Evolutionary conservation across 1,140 invertebrate genomes (phyloP).

Genomic region (Bombyx mori): DNA sequence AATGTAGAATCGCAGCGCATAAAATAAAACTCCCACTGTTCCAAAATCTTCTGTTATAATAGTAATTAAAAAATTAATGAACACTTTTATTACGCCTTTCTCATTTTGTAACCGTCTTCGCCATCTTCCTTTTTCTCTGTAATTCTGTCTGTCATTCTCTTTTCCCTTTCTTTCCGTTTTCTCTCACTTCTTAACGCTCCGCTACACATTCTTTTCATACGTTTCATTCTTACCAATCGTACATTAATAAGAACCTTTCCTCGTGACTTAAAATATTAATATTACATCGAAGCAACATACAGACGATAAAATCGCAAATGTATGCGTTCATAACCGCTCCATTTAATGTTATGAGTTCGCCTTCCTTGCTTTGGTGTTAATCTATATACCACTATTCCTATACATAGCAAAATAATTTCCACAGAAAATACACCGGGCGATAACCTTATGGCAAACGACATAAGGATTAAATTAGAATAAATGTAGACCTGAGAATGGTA

Average conservation of each 20-base stretch:
- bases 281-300: conserved; percentile 24
- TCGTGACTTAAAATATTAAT: conserved; percentile 7
- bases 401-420: conserved; percentile 6
- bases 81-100: no score
- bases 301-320: conserved; percentile 32
- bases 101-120: no score
- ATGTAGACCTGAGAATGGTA: conserved; percentile 3
- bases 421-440: background rate
- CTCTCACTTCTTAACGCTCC: no score
- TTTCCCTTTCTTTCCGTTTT: no score
- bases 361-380: conserved; percentile 35
- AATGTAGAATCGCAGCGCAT: no score
- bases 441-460: background rate
- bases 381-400: conserved; percentile 14
- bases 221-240: no score
- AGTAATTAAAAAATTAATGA: no score
- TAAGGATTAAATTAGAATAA: background rate
- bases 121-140: no score
- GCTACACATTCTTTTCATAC: no score
- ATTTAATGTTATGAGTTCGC: conserved; percentile 34
- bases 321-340: conserved; percentile 34
- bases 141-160: no score
- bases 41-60: no score
- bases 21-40: no score
- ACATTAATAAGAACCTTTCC: background rate